Conservation (phyloP, 2,888 invertebrate genomes). For the Himalopsyche kuldschensis region DNA sequence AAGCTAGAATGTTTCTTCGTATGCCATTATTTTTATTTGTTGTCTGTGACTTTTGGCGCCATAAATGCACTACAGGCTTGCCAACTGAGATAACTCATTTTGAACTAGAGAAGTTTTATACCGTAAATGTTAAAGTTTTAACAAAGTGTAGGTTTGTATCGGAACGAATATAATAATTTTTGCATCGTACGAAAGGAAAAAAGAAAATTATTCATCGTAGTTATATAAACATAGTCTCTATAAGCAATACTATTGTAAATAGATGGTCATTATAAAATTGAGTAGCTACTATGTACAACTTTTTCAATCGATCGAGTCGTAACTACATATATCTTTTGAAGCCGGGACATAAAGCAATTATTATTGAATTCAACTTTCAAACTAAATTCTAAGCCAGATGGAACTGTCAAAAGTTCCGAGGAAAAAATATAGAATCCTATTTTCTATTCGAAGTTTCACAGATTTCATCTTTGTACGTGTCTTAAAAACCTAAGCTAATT, state of each 20-base stretch:
- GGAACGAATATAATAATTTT: conserved; percentile 4
- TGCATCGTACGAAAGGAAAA: conserved; percentile 1
- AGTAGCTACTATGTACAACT: neutral
- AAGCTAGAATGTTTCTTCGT: neutral
- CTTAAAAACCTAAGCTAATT: too few species aligned
- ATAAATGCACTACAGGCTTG: neutral
- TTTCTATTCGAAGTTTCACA: too few species aligned
- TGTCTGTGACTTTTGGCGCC: neutral
- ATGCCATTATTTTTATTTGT: neutral
- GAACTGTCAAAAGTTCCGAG: too few species aligned
- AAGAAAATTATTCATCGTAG: conserved; percentile 1
- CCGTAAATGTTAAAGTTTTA: neutral
- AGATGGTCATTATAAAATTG: conserved; percentile 1
- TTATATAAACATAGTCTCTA: conserved; percentile 9
- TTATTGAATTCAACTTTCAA: neutral
- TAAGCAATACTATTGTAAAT: conserved; percentile 13
- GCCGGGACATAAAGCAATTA: neutral
- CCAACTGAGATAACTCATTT: conserved; percentile 9
- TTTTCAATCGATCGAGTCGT: neutral
- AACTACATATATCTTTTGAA: neutral
- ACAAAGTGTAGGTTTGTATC: conserved; percentile 5
- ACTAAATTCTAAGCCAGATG: too few species aligned
- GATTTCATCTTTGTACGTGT: too few species aligned
- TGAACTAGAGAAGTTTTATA: conserved; percentile 1
- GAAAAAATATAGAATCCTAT: too few species aligned